phyloP scores from a whole-genome alignment of 2,888 invertebrate species.

The Sinodicranocentrus sp. region DNA sequence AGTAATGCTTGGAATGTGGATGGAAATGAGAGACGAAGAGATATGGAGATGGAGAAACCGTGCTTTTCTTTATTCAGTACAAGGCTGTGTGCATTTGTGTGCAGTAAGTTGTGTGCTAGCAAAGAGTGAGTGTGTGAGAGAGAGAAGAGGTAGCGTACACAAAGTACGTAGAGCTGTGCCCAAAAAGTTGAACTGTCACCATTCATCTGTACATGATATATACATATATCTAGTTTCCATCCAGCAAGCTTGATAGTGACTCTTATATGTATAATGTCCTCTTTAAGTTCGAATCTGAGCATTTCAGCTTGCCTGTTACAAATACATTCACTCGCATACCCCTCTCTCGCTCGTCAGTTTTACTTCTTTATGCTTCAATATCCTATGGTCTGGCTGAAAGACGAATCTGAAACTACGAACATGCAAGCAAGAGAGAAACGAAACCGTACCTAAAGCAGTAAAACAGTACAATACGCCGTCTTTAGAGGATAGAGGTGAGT shows the following conservation, averaged over 20 bases:
- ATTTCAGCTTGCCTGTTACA: too few species aligned
- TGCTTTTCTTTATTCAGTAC: constrained; percentile 32
- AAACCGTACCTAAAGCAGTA: constrained; percentile 32
- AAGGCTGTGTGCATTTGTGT: constrained; percentile 41
- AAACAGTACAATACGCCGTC: constrained; percentile 36
- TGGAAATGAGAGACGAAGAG: constrained; percentile 7
- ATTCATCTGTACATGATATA: constrained; percentile 50
- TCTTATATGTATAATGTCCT: neutral
- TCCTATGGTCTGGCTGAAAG: constrained; percentile 14
- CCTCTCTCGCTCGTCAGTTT: constrained; percentile 20
- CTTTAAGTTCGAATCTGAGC: neutral
- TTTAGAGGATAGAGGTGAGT: constrained; percentile 1
- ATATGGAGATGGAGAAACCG: constrained; percentile 11
- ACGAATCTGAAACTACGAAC: neutral
- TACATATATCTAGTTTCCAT: constrained; percentile 35
- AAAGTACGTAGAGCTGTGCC: constrained; percentile 19
- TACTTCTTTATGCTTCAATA: constrained; percentile 23
- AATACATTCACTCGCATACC: too few species aligned
- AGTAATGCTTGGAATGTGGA: constrained; percentile 55
- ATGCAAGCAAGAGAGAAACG: constrained; percentile 26
- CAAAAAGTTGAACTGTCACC: constrained; percentile 60
- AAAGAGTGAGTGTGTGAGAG: constrained; percentile 45
- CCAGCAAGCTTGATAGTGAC: neutral
- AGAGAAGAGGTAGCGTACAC: constrained; percentile 41
- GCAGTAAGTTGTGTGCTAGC: constrained; percentile 5